Evolutionary conservation across 1,140 invertebrate genomes (phyloP), one percentile per base, ranked within the genome.

Genomic region (Pemphigus obesinymphae): DNA sequence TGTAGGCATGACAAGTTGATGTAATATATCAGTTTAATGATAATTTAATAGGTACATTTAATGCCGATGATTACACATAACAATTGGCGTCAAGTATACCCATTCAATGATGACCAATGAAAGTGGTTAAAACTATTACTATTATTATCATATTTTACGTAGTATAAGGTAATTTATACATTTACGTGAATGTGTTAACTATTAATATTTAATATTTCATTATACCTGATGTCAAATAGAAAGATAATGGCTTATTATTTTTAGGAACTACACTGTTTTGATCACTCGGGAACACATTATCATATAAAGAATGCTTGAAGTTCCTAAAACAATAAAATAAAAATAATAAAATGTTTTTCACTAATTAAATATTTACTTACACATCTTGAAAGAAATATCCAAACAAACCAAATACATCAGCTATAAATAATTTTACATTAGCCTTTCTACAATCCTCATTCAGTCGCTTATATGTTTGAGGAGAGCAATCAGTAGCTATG

Each of bases 361-460:
- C 92, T 90, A 89, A 97, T 93, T 95, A 94, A 29, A 92, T 92
- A 89, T 92, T 99, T 85, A 94, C 91, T 87, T 97, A 95, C 43
- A 91, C 90, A 53, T 99, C 97, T 45, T 93, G 90, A 88, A 98
- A 97, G 84, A 92, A 92, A 87, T 93, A 98, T 2, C 97, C 97
- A 89, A 95, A 95, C 86, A 92, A 93, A 70, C 98, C 98, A 92
- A 93, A 98, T 23, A 97, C 94, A 88, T 97, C 95, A 0, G 94
- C 94, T 85, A 92, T 92, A 85, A 96, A 94, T 85, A 98, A 97
- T 85, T 95, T 93, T 3, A 97, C 91, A 29, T 92, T 91, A 50
- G 91, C 89, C 29, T 93, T 89, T 26, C 93, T 90, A 85, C 97
- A 98, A 68, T 93, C 90, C 15, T 90, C 88, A 87, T 98, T 93